Evolutionary conservation across 1,140 invertebrate genomes (phyloP), one percentile per base, ranked within the genome.

Genomic region (Drosophila novamexicana): DNA sequence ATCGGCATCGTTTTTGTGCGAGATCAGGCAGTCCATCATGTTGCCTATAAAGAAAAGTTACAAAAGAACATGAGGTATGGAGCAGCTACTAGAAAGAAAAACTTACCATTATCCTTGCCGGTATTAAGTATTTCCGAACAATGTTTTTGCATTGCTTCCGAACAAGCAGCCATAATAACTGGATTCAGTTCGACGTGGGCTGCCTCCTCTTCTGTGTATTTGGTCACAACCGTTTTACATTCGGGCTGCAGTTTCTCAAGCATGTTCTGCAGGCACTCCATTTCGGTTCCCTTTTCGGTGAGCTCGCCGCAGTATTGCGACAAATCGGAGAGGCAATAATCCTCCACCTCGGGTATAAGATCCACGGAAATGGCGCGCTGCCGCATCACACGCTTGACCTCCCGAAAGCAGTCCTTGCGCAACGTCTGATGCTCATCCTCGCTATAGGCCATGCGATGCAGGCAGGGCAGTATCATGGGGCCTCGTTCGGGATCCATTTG

Each of bases 1-100:
- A 88, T 96, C 94, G 59, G 95, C 94, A 79, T 98, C 96, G 93
- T 98, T 97, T 94, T 99, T 99, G 86, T 98, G 96, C 63, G 95
- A 93, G 63, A 99, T 97, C 4, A 99, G 93, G 93, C 98, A 99
- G 49, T 98, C 96, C 95, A 99, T 96, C 71, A 99, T 95, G 77
- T 98, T 95, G 73, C 96, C 90, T 90, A 45, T 2, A 37, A 36
- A 8, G 12, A 42, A 42, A 10, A 54, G 45, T 18, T 1, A 50
- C 10, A 29, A 6, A 42, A n/a, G 22, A 50, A 7, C 7, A 37
- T 29, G 18, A 59, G 22, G 10, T 40, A 49, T 7, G 16, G 9
- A 18, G 0, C 8, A 22, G 10, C 0, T 36, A 22, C 14, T 16
- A 40, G 40, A 22, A 4, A 44, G 6, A 12, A 44, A 3, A 32